A percentile compares a stretch with the other conserved stretches of the same genome.
These are phyloP conservation scores for Epinotia bilunana DNA, from an alignment of 2,888 invertebrate genomes.

Conservation along the genomic window DNA sequence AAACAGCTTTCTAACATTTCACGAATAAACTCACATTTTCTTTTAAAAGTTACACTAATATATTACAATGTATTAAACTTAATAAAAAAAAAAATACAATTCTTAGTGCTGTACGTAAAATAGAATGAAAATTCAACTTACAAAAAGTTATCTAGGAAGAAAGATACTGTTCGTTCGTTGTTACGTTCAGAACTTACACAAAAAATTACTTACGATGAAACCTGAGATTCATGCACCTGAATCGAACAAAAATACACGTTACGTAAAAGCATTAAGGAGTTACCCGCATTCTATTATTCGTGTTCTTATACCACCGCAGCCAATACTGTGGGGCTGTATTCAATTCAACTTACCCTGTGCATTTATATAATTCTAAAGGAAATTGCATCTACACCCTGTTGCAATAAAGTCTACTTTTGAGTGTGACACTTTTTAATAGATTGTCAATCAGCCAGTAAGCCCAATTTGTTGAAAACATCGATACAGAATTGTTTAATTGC, in stretches of 20 bases:
- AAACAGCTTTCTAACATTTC: too few relatives aligned
- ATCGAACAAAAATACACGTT: not conserved
- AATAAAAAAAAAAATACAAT: too few relatives aligned
- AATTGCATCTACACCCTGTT: not conserved
- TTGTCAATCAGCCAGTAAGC: slow-evolving; percentile 28
- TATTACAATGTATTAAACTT: too few relatives aligned
- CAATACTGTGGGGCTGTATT: not conserved
- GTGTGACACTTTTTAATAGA: slow-evolving; percentile 17
- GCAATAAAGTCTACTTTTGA: not conserved
- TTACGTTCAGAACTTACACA: not conserved
- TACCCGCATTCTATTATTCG: not conserved
- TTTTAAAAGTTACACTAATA: too few relatives aligned
- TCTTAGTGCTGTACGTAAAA: not conserved
- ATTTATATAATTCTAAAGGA: not conserved
- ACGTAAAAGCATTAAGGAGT: not conserved
- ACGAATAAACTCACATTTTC: too few relatives aligned
- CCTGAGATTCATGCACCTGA: too few relatives aligned
- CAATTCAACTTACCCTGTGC: not conserved
- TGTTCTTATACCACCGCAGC: not conserved
- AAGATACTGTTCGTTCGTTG: too few relatives aligned
- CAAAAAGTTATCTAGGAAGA: not conserved
- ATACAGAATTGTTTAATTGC: slow-evolving; percentile 38
- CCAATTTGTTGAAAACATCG: slow-evolving; percentile 32
- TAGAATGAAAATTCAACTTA: slow-evolving; percentile 3
- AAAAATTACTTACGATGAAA: slow-evolving; percentile 4